Evolutionary conservation across 2,888 invertebrate genomes (phyloP), one percentile per base, ranked within the genome.

Genomic region (Ephialtes manifestator): DNA sequence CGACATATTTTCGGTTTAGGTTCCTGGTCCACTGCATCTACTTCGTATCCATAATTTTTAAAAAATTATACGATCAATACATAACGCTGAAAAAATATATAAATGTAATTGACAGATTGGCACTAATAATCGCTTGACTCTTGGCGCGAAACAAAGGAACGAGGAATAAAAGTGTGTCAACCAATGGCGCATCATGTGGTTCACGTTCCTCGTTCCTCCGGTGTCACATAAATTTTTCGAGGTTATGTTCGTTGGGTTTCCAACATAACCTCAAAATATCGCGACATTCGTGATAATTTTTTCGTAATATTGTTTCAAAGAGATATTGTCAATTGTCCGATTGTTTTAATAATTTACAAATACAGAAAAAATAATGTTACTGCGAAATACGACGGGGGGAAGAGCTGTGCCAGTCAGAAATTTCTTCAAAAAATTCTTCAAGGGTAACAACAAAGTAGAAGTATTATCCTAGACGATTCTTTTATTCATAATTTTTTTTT

Each of bases 381-480:
- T 63, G 8, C 15, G 60, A 31, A 63, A 63, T 31, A n/a, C 35
- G 2, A n/a, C 60, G 3, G 7, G 4, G n/a, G 35, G 60, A 11
- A 15, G 35, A 35, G 28, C 3, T 15, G 58, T 70, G 71, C 75
- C 84, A n/a, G 77, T 72, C 31, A 82, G 86, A 60, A 81, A 48
- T 55, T 76, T 88, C 28, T 86, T 81, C 24, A 88, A 86, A 74
- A 88, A 84, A 55, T 89, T 92, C 63, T 87, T 89, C 43, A 84
- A 84, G 46, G 87, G 70, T 60, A 75, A 89, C 46, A 82, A 85
- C 7, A 87, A 87, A 68, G 81, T 74, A 20, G 10, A 67, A 39
- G 35, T 55, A n/a, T 81, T 63, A 48, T 53, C 77, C 5, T 81
- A 78, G 18, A n/a, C n/a, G 15, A 60, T 87, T 86, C 83, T 7